These are phyloP conservation scores for Pocillopora verrucosa DNA, from an alignment of 64 coral and sea anemone species.

Conservation along the genomic window DNA sequence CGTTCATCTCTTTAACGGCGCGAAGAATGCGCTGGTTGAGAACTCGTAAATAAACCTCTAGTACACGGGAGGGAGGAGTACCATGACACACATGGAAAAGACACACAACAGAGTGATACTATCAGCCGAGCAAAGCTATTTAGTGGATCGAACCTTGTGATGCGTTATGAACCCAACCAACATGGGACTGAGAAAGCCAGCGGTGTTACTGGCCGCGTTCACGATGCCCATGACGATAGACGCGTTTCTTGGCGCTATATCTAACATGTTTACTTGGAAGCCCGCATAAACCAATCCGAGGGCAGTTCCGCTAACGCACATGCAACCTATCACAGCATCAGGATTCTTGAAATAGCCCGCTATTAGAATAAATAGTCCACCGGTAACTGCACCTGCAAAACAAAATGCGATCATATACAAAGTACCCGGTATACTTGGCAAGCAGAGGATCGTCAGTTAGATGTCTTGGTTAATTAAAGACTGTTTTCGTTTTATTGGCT, in stretches of 20 bases:
- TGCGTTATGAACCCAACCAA: slow-evolving; percentile 83
- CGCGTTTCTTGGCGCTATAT: slow-evolving; percentile 79
- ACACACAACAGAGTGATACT: too few relatives aligned
- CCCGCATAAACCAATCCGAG: slow-evolving; percentile 79
- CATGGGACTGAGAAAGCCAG: slow-evolving; percentile 87
- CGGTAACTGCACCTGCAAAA: slow-evolving; percentile 31
- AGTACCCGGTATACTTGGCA: too few relatives aligned
- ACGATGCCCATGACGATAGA: slow-evolving; percentile 83
- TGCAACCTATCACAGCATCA: slow-evolving; percentile 43
- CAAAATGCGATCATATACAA: neutral
- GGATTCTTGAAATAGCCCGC: slow-evolving; percentile 62
- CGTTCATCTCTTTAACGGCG: too few relatives aligned
- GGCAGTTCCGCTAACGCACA: slow-evolving; percentile 57
- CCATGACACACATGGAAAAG: too few relatives aligned
- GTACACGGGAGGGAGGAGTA: too few relatives aligned
- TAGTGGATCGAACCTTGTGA: slow-evolving; percentile 50
- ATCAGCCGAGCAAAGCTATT: too few relatives aligned
- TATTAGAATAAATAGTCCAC: slow-evolving; percentile 65
- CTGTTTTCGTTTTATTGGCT: too few relatives aligned
- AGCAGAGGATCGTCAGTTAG: too few relatives aligned
- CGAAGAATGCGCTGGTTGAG: too few relatives aligned
- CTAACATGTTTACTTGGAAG: slow-evolving; percentile 93
- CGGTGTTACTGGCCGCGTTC: slow-evolving; percentile 71
- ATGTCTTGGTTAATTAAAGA: too few relatives aligned
- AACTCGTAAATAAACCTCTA: too few relatives aligned